Evolutionary conservation across 2,888 invertebrate species (phyloP).

Genomic region (Calameuta filiformis): DNA sequence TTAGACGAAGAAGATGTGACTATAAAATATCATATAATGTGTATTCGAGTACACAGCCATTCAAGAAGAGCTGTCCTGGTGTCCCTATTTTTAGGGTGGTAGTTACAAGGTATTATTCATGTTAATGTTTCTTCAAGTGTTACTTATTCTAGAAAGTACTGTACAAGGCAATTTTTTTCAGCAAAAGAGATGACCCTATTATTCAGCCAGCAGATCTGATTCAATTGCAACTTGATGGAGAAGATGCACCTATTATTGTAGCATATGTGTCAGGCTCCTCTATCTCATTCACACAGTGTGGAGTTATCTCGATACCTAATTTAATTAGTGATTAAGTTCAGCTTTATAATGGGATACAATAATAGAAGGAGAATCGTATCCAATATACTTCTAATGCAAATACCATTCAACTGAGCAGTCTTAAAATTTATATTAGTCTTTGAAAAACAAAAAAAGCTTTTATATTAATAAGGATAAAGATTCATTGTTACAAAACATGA

Average conservation of each 20-base stretch:
- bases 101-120: slow-evolving; percentile 49
- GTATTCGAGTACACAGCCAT: slow-evolving; percentile 46
- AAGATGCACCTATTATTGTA: slow-evolving; percentile 51
- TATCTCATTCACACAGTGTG: slow-evolving; percentile 56
- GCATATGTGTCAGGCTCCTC: slow-evolving; percentile 54
- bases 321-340: slow-evolving; percentile 25
- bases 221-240: slow-evolving; percentile 55
- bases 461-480: neutral
- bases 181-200: slow-evolving; percentile 42
- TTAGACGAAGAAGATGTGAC: slow-evolving; percentile 46
- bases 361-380: neutral
- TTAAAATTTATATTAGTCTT: neutral
- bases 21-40: slow-evolving; percentile 58
- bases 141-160: slow-evolving; percentile 5
- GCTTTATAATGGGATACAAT: neutral
- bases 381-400: neutral
- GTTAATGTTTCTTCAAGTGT: neutral
- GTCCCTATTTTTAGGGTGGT: slow-evolving; percentile 52
- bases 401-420: neutral
- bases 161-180: slow-evolving; percentile 34
- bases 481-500: neutral
- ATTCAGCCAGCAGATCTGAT: slow-evolving; percentile 54
- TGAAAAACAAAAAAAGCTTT: neutral
- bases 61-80: slow-evolving; percentile 55
- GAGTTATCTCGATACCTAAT: slow-evolving; percentile 53